A percentile compares a stretch with the other conserved stretches of the same genome.
phyloP scores from a whole-genome alignment of 2,888 invertebrate genomes.

The Rhagonycha fulva region DNA sequence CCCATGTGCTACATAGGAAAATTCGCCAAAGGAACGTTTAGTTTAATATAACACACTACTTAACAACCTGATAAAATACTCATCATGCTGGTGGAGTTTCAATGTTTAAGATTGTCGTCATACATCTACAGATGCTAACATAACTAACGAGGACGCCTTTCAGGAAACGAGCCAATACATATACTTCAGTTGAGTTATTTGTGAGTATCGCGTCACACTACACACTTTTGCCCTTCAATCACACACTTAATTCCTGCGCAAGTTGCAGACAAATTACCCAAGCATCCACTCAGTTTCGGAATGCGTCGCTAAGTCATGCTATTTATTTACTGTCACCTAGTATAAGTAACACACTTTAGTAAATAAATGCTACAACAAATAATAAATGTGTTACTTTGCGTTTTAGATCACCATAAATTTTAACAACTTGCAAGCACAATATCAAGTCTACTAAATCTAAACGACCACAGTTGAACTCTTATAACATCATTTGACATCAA shows the following conservation, averaged over 20 bases:
- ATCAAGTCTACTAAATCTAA: constrained; percentile 2
- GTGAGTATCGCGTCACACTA: constrained; percentile 49
- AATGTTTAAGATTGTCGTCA: neutral
- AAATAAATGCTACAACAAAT: constrained; percentile 31
- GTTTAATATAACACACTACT: neutral
- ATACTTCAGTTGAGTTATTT: constrained; percentile 50
- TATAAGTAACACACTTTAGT: constrained; percentile 31
- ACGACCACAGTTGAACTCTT: neutral
- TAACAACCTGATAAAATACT: neutral
- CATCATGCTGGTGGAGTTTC: neutral
- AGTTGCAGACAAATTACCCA: constrained; percentile 50
- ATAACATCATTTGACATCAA: neutral
- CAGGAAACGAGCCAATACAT: constrained; percentile 39
- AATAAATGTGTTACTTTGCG: constrained; percentile 29
- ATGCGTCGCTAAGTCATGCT: constrained; percentile 45
- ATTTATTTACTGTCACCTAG: constrained; percentile 44
- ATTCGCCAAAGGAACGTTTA: neutral
- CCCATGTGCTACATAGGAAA: neutral
- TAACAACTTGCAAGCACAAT: constrained; percentile 7
- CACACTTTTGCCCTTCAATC: constrained; percentile 54
- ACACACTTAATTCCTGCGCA: constrained; percentile 49
- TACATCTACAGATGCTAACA: constrained; percentile 8
- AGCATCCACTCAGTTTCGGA: constrained; percentile 44
- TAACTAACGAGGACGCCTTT: constrained; percentile 38
- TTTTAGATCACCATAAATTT: constrained; percentile 22